Evolutionary conservation across 2,113 vertebrate species (phyloP).

Genomic region (Dissostichus mawsoni): DNA sequence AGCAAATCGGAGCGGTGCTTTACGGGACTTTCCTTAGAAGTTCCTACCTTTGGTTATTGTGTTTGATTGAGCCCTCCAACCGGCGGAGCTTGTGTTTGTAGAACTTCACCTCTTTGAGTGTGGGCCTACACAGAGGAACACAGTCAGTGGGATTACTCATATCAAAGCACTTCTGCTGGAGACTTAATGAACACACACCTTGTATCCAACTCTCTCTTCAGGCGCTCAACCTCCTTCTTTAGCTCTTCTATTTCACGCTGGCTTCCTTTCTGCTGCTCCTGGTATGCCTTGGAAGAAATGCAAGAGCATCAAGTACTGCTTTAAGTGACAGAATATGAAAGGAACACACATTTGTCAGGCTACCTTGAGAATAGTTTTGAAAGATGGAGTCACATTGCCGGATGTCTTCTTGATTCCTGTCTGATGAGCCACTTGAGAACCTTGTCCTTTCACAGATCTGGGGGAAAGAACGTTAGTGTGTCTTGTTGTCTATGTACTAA

Average conservation of each 20-base stretch:
- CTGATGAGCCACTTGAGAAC: constrained; percentile 35
- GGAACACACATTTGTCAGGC: too few relatives aligned
- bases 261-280: constrained; percentile 86
- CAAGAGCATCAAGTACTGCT: background rate
- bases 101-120: constrained; percentile 84
- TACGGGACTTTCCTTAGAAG: background rate
- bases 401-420: constrained; percentile 49
- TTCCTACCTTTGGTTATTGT: constrained; percentile 79
- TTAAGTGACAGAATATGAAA: rapidly evolving
- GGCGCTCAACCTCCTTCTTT: constrained; percentile 80
- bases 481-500: too few relatives aligned
- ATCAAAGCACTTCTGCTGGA: too few relatives aligned
- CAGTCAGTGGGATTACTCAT: too few relatives aligned
- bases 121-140: constrained; percentile 75
- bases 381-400: constrained; percentile 71
- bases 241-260: constrained; percentile 83
- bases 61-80: constrained; percentile 83
- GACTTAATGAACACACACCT: constrained; percentile 77
- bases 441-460: constrained; percentile 79
- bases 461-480: background rate
- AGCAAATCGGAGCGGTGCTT: background rate
- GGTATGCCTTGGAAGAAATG: constrained; percentile 78
- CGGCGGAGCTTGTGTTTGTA: constrained; percentile 88
- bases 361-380: constrained; percentile 87
- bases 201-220: constrained; percentile 86